A percentile compares a stretch with the other conserved stretches of the same genome.
Evolutionary conservation across 2,888 invertebrate genomes (phyloP).

Genomic region (Cephus pygmeus): DNA sequence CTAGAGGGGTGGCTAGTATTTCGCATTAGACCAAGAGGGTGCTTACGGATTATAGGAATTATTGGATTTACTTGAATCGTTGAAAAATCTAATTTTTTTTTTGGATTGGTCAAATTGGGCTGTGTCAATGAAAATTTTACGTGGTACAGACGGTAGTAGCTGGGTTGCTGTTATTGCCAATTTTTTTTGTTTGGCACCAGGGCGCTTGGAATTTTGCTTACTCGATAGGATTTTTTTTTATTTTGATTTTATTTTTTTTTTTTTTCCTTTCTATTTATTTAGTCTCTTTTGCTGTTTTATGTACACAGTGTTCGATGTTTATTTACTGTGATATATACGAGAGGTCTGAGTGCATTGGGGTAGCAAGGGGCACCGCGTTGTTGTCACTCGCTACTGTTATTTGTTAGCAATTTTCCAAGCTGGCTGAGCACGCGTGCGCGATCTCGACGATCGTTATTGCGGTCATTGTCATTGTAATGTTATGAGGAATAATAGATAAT

Average conservation of each 20-base stretch:
- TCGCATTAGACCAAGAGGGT: constrained; percentile 21
- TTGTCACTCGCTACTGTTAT: constrained; percentile 14
- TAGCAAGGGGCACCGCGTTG: background rate
- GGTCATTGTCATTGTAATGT: constrained; percentile 60
- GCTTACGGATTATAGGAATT: constrained; percentile 29
- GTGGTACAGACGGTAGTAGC: background rate
- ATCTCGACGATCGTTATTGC: constrained; percentile 49
- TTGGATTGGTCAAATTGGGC: background rate
- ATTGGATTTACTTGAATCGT: constrained; percentile 18
- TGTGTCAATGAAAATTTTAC: background rate
- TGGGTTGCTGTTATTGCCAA: background rate
- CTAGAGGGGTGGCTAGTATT: constrained; percentile 6
- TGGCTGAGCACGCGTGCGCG: constrained; percentile 35
- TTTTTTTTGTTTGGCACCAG: background rate
- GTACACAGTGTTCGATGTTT: background rate
- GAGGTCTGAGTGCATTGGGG: background rate
- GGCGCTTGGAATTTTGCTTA: background rate
- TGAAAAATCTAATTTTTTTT: background rate
- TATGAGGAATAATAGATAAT: constrained; percentile 51
- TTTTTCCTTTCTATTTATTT: background rate
- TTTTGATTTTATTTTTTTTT: background rate
- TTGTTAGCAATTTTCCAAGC: constrained; percentile 25
- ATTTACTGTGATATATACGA: background rate
- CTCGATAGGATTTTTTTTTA: background rate
- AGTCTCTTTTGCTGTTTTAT: background rate